phyloP scores from a whole-genome alignment of 2,113 vertebrate genomes.

The Festucalex cinctus region DNA sequence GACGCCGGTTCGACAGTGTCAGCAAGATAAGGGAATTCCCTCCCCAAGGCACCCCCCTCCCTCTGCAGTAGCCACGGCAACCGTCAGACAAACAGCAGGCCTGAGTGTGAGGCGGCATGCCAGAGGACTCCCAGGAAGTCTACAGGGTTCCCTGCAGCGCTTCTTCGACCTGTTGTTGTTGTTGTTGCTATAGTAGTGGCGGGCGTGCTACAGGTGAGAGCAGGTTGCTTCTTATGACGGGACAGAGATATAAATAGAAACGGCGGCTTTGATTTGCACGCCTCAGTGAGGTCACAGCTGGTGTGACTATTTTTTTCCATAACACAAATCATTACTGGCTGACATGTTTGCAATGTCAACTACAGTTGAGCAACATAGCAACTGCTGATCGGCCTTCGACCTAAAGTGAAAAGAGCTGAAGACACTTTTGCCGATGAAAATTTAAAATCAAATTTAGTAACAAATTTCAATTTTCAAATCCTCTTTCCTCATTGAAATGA shows the following conservation, averaged over 20 bases:
- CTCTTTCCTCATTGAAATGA: no score
- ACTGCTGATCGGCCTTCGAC: not conserved
- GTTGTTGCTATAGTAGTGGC: slow-evolving; percentile 69
- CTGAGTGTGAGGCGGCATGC: slow-evolving; percentile 57
- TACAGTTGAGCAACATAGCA: not conserved
- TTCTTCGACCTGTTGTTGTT: slow-evolving; percentile 37
- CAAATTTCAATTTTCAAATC: no score
- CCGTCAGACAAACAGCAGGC: slow-evolving; percentile 75
- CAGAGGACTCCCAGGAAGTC: slow-evolving; percentile 62
- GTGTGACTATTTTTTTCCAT: not conserved
- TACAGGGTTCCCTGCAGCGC: slow-evolving; percentile 58
- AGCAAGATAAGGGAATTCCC: slow-evolving; percentile 70
- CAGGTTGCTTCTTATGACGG: slow-evolving; percentile 30
- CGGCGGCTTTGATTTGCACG: slow-evolving; percentile 3
- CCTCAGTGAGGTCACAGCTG: slow-evolving; percentile 36
- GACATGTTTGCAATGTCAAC: slow-evolving; percentile 2
- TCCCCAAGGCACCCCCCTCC: slow-evolving; percentile 44
- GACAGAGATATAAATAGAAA: slow-evolving; percentile 21
- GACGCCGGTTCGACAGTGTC: slow-evolving; percentile 57
- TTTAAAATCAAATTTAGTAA: no score
- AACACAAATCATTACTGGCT: not conserved
- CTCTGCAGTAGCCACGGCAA: slow-evolving; percentile 63
- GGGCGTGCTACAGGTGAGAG: slow-evolving; percentile 47
- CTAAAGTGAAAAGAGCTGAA: not conserved
- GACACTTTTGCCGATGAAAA: no score